A percentile compares a stretch with the other conserved stretches of the same genome.
phyloP scores from a whole-genome alignment of 37 sponge, comb jelly and placozoan species.

The Ephydatia muelleri region DNA sequence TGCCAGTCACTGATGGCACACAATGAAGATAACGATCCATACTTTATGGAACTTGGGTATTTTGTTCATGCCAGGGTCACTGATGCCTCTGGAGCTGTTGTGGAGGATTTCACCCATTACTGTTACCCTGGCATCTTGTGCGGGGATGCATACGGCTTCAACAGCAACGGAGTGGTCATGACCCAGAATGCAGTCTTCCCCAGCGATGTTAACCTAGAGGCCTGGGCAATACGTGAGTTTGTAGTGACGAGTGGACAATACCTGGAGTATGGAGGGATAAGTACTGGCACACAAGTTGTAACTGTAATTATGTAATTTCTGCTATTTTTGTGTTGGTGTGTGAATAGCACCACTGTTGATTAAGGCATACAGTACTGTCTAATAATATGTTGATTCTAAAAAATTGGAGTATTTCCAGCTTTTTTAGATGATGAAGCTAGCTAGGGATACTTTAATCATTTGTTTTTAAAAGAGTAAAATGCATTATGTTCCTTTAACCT shows the following conservation, averaged over 20 bases:
- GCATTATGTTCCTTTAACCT: no score
- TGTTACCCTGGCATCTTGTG: conserved; percentile 50
- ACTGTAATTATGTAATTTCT: no score
- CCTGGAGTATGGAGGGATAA: not conserved
- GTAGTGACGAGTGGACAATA: not conserved
- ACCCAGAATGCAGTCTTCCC: conserved; percentile 57
- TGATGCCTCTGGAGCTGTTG: not conserved
- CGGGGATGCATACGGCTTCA: conserved; percentile 59
- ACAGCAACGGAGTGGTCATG: conserved; percentile 15
- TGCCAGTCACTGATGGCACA: conserved; percentile 45
- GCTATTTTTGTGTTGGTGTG: no score
- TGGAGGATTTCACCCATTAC: conserved; percentile 43
- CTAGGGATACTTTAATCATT: no score
- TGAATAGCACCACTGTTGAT: no score
- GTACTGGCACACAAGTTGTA: no score
- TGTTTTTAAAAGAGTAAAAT: no score
- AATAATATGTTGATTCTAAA: no score
- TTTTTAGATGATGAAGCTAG: no score
- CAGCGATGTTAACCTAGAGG: conserved; percentile 9
- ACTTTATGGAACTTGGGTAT: conserved; percentile 7
- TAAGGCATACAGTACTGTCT: no score
- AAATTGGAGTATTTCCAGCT: no score
- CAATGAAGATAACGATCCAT: conserved; percentile 39
- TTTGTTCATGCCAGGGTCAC: conserved; percentile 17
- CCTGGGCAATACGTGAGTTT: conserved; percentile 21